Evolutionary conservation across 1,140 invertebrate species (phyloP).

Genomic region (Tachypleus tridentatus): DNA sequence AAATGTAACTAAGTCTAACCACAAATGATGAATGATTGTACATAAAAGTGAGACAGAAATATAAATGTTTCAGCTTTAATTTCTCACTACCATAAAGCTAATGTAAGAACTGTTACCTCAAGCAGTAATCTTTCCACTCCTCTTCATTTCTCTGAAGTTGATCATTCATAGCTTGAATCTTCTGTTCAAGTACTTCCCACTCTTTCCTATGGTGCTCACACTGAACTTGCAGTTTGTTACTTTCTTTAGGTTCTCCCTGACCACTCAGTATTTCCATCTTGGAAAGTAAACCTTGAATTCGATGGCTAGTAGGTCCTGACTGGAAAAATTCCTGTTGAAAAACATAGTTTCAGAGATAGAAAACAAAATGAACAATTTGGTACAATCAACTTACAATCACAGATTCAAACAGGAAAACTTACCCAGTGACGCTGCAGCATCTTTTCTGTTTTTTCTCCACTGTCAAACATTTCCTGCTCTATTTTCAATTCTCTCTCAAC

Average conservation of each 20-base stretch:
- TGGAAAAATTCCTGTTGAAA: constrained; percentile 43
- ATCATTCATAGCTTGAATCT: constrained; percentile 55
- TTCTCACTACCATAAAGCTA: neutral
- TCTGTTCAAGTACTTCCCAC: constrained; percentile 56
- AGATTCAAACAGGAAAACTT: constrained; percentile 33
- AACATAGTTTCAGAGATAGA: too few relatives aligned
- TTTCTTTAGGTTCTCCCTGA: constrained; percentile 45
- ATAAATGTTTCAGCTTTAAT: neutral
- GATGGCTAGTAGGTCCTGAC: constrained; percentile 18
- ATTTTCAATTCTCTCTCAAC: constrained; percentile 77
- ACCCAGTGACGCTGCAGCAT: constrained; percentile 57
- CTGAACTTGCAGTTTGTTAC: constrained; percentile 32
- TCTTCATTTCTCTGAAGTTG: constrained; percentile 76
- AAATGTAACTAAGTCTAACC: too few relatives aligned
- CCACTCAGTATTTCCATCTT: neutral
- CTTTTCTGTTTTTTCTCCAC: constrained; percentile 64
- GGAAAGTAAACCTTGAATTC: neutral
- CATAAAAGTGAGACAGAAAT: too few relatives aligned
- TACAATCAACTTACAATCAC: too few relatives aligned
- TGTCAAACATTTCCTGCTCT: constrained; percentile 71
- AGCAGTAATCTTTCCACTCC: constrained; percentile 73
- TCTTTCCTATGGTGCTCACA: constrained; percentile 52
- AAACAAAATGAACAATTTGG: too few relatives aligned
- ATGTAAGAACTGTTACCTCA: constrained; percentile 46
- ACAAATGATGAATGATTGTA: too few relatives aligned